These are phyloP conservation scores for Hirundo rustica DNA, from an alignment of 2,797 vertebrate genomes.

Conservation along the genomic window DNA sequence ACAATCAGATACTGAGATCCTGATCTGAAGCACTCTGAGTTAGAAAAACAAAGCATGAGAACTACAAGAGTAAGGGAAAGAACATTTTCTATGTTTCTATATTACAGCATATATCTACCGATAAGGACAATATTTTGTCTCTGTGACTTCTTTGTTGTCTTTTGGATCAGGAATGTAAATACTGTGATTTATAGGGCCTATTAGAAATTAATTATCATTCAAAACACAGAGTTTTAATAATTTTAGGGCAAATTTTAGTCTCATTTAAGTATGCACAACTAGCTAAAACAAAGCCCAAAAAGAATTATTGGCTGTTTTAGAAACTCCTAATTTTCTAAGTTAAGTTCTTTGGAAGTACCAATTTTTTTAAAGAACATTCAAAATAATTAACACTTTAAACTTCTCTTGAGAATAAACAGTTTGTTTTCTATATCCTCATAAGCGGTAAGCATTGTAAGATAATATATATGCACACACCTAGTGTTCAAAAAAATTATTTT, in stretches of 20 bases:
- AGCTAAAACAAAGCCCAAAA: neutral
- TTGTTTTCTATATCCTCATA: neutral
- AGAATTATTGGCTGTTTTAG: neutral
- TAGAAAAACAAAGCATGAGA: conserved; percentile 8
- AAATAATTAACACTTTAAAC: neutral
- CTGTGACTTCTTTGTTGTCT: neutral
- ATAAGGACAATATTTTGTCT: neutral
- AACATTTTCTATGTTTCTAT: neutral
- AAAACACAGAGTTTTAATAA: neutral
- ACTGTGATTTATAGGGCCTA: neutral
- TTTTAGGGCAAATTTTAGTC: neutral
- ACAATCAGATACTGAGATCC: neutral
- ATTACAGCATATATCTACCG: neutral
- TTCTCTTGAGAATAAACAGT: neutral
- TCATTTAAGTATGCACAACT: neutral
- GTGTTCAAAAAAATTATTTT: neutral
- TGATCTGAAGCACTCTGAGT: neutral
- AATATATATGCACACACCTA: neutral
- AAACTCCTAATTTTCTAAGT: neutral
- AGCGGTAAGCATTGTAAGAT: neutral
- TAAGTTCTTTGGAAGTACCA: neutral
- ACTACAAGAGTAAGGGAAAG: neutral
- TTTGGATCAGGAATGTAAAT: neutral
- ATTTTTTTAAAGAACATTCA: neutral
- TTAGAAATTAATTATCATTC: neutral